Percentiles rank a stretch among this genome's conserved stretches.
Conservation (phyloP, 1,140 invertebrate species). For the Phthorimaea operculella region DNA sequence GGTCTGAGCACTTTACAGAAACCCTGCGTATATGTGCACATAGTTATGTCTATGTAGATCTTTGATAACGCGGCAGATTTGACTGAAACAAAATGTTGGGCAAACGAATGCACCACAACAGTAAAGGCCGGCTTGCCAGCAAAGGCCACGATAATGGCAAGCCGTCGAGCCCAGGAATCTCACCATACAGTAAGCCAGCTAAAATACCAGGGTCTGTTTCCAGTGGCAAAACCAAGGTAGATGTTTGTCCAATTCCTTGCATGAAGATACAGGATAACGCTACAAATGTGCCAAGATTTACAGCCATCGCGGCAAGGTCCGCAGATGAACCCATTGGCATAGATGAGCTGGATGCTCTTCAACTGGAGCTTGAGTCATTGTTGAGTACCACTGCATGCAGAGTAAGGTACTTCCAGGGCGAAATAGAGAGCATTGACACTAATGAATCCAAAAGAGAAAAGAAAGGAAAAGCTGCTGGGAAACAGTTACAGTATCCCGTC, state of each 20-base stretch:
- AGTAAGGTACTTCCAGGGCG: conserved; percentile 78
- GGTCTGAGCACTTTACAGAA: not conserved
- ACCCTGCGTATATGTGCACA: not conserved
- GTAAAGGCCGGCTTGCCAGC: conserved; percentile 55
- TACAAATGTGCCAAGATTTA: conserved; percentile 48
- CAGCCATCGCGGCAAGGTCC: conserved; percentile 51
- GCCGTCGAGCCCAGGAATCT: conserved; percentile 61
- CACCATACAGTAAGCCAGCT: conserved; percentile 59
- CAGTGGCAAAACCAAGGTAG: conserved; percentile 53
- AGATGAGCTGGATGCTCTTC: conserved; percentile 88
- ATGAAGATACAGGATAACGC: conserved; percentile 58
- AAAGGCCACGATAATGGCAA: conserved; percentile 63
- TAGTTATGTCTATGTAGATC: not conserved
- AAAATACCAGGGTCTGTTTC: conserved; percentile 52
- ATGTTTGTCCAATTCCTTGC: conserved; percentile 54
- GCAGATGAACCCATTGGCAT: conserved; percentile 65
- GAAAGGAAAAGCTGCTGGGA: conserved; percentile 69
- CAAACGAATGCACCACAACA: conserved; percentile 65
- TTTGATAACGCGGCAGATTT: conserved; percentile 48
- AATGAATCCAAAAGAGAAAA: conserved; percentile 76
- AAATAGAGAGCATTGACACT: conserved; percentile 77
- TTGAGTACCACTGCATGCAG: conserved; percentile 84
- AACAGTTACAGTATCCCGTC: conserved; percentile 67
- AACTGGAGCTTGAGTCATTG: conserved; percentile 88
- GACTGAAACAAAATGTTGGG: conserved; percentile 55